A percentile compares a stretch with the other conserved stretches of the same genome.
These are phyloP conservation scores for Ceyx margarethae DNA, from an alignment of 2,113 vertebrate genomes.

Conservation along the genomic window DNA sequence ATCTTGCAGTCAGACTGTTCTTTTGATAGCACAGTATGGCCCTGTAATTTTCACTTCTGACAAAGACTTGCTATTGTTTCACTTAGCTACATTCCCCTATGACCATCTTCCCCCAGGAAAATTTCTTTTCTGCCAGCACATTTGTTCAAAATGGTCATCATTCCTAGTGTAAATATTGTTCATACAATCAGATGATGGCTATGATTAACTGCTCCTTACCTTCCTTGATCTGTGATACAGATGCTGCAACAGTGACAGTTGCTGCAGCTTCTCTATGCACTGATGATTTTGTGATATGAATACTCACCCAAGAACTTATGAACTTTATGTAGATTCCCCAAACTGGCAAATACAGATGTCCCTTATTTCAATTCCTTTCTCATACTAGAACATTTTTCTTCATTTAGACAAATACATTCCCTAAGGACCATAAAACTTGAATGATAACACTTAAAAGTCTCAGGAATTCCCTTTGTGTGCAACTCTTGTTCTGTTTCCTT, in stretches of 20 bases:
- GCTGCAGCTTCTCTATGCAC: neutral
- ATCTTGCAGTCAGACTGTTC: neutral
- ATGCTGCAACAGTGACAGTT: neutral
- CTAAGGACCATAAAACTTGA: neutral
- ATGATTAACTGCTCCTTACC: neutral
- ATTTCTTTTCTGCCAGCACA: neutral
- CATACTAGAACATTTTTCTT: neutral
- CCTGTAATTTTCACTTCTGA: neutral
- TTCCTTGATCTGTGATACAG: neutral
- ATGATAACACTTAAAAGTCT: neutral
- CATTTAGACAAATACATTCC: neutral
- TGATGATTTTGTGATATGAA: neutral
- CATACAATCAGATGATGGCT: neutral
- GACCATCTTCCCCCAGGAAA: neutral
- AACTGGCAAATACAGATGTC: neutral
- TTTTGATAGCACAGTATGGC: neutral
- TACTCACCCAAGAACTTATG: neutral
- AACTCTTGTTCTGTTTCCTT: neutral
- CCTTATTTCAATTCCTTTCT: neutral
- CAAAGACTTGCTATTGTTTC: neutral
- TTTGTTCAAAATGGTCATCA: neutral
- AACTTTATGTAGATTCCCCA: neutral
- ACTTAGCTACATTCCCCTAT: neutral
- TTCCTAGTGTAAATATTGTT: neutral
- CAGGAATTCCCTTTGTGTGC: neutral